Percentiles rank a stretch among this genome's conserved stretches.
These are phyloP conservation scores for Neotragus moschatus DNA, from an alignment of 2,113 vertebrate genomes.

Conservation along the genomic window DNA sequence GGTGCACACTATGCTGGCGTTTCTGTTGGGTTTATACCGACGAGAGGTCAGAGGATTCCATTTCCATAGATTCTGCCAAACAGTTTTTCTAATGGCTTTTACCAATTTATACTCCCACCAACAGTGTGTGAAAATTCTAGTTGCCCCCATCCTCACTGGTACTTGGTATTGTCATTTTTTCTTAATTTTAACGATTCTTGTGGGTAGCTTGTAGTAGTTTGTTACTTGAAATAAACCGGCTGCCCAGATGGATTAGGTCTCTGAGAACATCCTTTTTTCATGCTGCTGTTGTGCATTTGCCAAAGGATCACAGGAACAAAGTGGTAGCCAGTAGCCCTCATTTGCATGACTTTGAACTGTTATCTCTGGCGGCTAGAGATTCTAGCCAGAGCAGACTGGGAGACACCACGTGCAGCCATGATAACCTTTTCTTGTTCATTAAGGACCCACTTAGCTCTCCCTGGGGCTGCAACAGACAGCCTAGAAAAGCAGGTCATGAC, in stretches of 20 bases:
- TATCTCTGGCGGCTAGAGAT: slow-evolving; percentile 64
- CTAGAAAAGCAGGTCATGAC: slow-evolving; percentile 53
- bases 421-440: slow-evolving; percentile 76
- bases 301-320: not conserved
- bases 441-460: slow-evolving; percentile 72
- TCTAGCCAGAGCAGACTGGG: slow-evolving; percentile 40
- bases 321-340: not conserved
- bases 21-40: not conserved
- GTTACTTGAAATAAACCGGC: slow-evolving; percentile 19
- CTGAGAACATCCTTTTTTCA: not conserved
- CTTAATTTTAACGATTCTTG: slow-evolving; percentile 16
- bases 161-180: slow-evolving; percentile 12
- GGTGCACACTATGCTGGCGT: not conserved
- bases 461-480: slow-evolving; percentile 50
- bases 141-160: not conserved
- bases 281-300: not conserved
- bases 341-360: slow-evolving; percentile 70
- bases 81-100: not conserved
- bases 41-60: not conserved
- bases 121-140: not conserved
- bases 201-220: not conserved
- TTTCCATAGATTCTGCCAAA: not conserved
- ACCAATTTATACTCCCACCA: not conserved
- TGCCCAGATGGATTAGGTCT: not conserved
- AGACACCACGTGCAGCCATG: slow-evolving; percentile 38